Evolutionary conservation across 1,140 invertebrate species (phyloP), one percentile per base, ranked within the genome.

Genomic region (Neodiprion lecontei): DNA sequence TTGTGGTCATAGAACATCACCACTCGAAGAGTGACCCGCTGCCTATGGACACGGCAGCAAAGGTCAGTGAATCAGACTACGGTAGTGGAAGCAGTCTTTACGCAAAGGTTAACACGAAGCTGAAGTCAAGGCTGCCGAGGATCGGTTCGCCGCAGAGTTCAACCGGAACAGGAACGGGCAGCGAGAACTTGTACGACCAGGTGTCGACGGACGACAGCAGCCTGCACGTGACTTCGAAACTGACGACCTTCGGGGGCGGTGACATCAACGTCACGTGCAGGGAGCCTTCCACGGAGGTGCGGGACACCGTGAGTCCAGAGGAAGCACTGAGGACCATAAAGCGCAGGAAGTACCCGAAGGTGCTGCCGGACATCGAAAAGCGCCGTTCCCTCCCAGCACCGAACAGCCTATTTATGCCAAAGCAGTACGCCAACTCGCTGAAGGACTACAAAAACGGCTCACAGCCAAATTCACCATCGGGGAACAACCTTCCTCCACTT

Each of bases 261-360:
- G 92, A 95, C 80, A 90, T 95, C 9, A 95, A 95, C 81, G 94
- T 95, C 8, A 95, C 94, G 0, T 93, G 91, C 67, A 85, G 90
- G 61, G 84, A 89, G 9, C 80, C 84, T 0, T 40, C 2, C 28
- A 71, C 68, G 0, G 70, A 78, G 11, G 79, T 84, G 74, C 77
- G 80, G 65, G 79, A 88, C 53, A 85, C 86, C 14, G 78, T 93
- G 12, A 91, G 90, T 10, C 90, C 92, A 7, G 93, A 93, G 79
- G 93, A 95, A 80, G 91, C 94, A 1, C 85, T 96, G 61, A 88
- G 90, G 69, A 92, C 92, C 8, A 93, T 96, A 48, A 93, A 94
- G 84, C 89, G 92, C 74, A 88, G 94, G 76, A 95, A 95, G 80
- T 95, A 93, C 83, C 95, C 94, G 0, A 96, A 95, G 90, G 95